Evolutionary conservation across 2,888 invertebrate species (phyloP).

Genomic region (Caenorhabditis wallacei): DNA sequence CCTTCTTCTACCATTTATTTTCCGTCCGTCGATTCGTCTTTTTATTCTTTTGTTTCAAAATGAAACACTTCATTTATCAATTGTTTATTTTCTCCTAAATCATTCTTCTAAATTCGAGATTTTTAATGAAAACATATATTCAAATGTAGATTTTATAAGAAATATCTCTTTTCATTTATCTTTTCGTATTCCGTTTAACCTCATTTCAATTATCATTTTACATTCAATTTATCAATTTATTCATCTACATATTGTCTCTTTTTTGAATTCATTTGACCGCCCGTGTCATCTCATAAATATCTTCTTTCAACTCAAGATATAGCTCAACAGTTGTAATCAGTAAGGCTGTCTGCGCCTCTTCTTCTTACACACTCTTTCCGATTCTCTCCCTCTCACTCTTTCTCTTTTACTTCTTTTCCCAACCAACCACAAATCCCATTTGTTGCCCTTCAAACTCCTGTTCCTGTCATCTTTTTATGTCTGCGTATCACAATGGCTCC

Average conservation of each 20-base stretch:
- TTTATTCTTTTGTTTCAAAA: constrained; percentile 26
- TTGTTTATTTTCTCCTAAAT: neutral
- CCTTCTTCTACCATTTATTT: neutral
- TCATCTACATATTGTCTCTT: neutral
- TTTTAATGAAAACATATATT: neutral
- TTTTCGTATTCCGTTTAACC: constrained; percentile 44
- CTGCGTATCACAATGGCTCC: constrained; percentile 46
- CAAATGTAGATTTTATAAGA: too few relatives aligned
- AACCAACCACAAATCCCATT: constrained; percentile 50
- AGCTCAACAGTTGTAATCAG: constrained; percentile 48
- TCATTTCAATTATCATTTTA: constrained; percentile 37
- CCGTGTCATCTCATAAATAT: constrained; percentile 37
- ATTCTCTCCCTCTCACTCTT: constrained; percentile 21
- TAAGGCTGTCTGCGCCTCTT: constrained; percentile 31
- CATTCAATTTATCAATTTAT: constrained; percentile 13
- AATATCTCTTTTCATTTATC: constrained; percentile 32
- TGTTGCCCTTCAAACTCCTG: constrained; percentile 55
- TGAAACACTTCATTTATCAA: constrained; percentile 23
- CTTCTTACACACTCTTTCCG: constrained; percentile 23
- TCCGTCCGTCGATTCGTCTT: neutral
- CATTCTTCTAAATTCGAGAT: neutral
- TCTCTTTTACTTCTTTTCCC: constrained; percentile 6
- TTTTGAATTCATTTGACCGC: constrained; percentile 27
- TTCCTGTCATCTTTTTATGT: constrained; percentile 23
- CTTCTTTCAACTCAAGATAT: constrained; percentile 16